A percentile compares a stretch with the other conserved stretches of the same genome.
Evolutionary conservation across 2,113 vertebrate genomes (phyloP).

Genomic region (Tretioscincus oriximinensis): DNA sequence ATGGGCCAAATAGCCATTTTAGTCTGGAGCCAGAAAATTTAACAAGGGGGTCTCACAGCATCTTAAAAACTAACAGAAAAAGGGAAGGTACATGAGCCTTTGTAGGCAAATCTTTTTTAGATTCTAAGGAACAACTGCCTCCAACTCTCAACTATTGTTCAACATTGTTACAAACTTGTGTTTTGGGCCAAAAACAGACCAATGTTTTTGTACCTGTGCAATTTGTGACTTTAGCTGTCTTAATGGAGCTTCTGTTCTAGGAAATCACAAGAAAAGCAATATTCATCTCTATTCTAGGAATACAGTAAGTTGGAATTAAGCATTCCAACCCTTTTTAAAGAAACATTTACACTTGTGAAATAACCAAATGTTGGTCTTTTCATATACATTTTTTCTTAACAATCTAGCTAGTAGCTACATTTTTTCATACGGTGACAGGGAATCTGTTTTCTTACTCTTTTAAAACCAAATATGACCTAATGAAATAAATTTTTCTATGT

Average conservation of each 20-base stretch:
- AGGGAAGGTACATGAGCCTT: too few species aligned
- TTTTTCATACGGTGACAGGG: slow-evolving; percentile 53
- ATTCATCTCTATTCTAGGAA: slow-evolving; percentile 81
- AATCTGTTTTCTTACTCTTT: slow-evolving; percentile 59
- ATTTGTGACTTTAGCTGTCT: slow-evolving; percentile 48
- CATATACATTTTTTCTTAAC: slow-evolving; percentile 23
- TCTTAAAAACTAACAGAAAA: too few species aligned
- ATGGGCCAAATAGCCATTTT: slow-evolving; percentile 34
- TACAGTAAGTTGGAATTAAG: slow-evolving; percentile 69
- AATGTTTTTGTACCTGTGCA: slow-evolving; percentile 45
- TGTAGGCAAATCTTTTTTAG: too few species aligned
- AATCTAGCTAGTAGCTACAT: slow-evolving; percentile 45
- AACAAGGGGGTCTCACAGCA: too few species aligned
- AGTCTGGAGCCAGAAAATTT: too few species aligned
- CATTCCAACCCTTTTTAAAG: slow-evolving; percentile 69
- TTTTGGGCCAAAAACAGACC: slow-evolving; percentile 15
- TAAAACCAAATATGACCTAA: slow-evolving; percentile 55
- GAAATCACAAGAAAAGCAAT: slow-evolving; percentile 69
- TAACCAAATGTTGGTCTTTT: slow-evolving; percentile 58
- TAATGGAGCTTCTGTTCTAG: slow-evolving; percentile 57
- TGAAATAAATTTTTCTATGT: slow-evolving; percentile 48
- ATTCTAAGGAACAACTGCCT: too few species aligned
- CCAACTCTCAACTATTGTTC: too few species aligned
- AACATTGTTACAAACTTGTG: too few species aligned
- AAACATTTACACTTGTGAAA: slow-evolving; percentile 63